These are phyloP conservation scores for Aleiodes alternator DNA, from an alignment of 2,888 invertebrate species.

Conservation along the genomic window DNA sequence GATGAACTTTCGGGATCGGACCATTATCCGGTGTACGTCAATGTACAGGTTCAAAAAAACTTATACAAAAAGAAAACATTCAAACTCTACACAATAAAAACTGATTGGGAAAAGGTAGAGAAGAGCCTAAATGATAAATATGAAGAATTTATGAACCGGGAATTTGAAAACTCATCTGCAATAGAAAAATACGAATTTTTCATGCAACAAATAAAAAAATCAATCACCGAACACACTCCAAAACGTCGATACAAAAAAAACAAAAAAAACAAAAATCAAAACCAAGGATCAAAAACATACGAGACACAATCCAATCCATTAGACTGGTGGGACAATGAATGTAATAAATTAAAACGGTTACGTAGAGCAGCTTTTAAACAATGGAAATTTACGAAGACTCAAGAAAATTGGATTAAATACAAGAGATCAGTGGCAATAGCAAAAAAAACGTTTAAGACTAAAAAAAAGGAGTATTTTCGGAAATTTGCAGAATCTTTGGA, in stretches of 20 bases:
- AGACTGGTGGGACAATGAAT: too few species aligned
- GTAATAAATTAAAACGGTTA: too few species aligned
- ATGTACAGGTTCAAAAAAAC: background rate
- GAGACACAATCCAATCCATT: too few species aligned
- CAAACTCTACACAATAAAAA: constrained; percentile 2
- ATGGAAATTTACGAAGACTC: too few species aligned
- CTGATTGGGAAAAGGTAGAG: constrained; percentile 13
- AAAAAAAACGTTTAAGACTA: constrained; percentile 32
- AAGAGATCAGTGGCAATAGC: constrained; percentile 29
- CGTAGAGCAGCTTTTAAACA: too few species aligned
- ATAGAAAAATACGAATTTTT: constrained; percentile 4
- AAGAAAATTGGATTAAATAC: too few species aligned
- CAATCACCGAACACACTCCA: background rate
- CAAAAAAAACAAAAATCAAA: constrained; percentile 19
- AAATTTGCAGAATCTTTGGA: constrained; percentile 29
- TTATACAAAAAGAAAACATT: constrained; percentile 30
- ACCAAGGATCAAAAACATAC: too few species aligned
- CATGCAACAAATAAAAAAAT: background rate
- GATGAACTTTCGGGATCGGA: constrained; percentile 42
- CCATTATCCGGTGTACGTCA: constrained; percentile 29
- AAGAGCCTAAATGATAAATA: background rate
- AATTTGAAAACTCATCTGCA: background rate
- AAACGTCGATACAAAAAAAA: constrained; percentile 9
- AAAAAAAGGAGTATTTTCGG: constrained; percentile 35
- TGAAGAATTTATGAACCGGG: background rate